phyloP scores from a whole-genome alignment of 2,888 invertebrate species.

The Phania funesta region DNA sequence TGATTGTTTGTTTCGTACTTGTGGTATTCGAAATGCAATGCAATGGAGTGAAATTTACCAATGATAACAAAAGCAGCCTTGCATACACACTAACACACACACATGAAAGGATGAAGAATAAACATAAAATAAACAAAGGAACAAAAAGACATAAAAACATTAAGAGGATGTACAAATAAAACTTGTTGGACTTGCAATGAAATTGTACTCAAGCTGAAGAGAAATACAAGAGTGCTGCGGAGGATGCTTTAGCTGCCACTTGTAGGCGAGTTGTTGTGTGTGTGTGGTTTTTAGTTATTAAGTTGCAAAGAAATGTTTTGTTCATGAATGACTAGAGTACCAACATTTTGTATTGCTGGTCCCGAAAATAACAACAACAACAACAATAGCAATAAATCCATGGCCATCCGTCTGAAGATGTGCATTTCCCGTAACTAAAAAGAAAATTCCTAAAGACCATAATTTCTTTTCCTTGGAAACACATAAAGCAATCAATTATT shows the following conservation, averaged over 20 bases:
- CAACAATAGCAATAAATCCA: background rate
- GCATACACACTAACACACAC: background rate
- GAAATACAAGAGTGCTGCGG: background rate
- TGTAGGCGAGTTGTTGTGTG: background rate
- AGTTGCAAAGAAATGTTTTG: constrained; percentile 13
- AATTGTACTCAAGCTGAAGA: constrained; percentile 34
- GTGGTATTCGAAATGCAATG: constrained; percentile 20
- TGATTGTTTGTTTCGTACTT: background rate
- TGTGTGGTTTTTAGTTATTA: background rate
- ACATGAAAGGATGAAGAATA: background rate
- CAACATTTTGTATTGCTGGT: background rate
- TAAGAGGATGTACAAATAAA: constrained; percentile 47
- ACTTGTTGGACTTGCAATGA: constrained; percentile 49
- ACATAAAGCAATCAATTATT: constrained; percentile 7
- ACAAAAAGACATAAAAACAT: constrained; percentile 30
- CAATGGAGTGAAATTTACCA: background rate
- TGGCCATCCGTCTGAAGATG: background rate
- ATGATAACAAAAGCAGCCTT: background rate
- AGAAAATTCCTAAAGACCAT: constrained; percentile 26
- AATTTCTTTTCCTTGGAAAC: constrained; percentile 14
- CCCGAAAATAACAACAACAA: background rate
- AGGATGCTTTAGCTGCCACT: background rate
- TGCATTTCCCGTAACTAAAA: background rate
- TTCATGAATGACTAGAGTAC: background rate
- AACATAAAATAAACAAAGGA: constrained; percentile 22